Percentiles rank a stretch among this genome's conserved stretches.
phyloP scores from a whole-genome alignment of 2,113 vertebrate species.

The Limanda limanda region DNA sequence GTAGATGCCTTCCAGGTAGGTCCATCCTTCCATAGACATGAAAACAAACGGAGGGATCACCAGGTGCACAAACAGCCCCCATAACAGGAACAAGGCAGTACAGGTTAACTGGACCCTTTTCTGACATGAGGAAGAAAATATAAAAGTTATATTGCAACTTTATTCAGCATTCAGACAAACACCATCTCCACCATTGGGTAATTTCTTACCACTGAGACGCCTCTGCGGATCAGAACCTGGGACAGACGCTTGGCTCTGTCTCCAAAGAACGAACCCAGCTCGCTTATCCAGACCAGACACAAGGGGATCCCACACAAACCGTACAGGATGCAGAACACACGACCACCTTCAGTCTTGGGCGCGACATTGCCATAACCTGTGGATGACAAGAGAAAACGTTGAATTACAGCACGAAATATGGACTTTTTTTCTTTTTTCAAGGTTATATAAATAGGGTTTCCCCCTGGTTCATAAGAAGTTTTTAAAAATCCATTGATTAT shows the following conservation, averaged over 20 bases:
- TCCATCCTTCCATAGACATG: conserved; percentile 91
- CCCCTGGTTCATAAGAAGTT: no score
- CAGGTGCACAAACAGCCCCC: conserved; percentile 93
- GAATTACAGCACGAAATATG: neutral
- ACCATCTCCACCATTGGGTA: neutral
- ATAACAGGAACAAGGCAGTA: conserved; percentile 92
- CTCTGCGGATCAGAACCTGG: conserved; percentile 90
- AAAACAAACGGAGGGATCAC: conserved; percentile 94
- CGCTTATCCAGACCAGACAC: conserved; percentile 96
- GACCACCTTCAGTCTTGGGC: conserved; percentile 90
- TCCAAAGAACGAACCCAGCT: conserved; percentile 95
- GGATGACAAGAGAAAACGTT: conserved; percentile 11
- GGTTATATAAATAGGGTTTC: no score
- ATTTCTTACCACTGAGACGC: conserved; percentile 88
- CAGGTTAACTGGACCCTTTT: conserved; percentile 94
- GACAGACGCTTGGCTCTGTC: conserved; percentile 93
- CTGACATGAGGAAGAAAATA: conserved; percentile 69
- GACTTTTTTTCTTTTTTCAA: neutral
- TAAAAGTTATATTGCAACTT: neutral
- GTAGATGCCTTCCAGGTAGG: conserved; percentile 95
- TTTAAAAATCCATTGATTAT: no score
- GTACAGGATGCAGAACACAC: conserved; percentile 96
- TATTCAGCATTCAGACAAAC: neutral
- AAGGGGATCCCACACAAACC: conserved; percentile 96
- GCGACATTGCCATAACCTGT: conserved; percentile 96